Evolutionary conservation across 2,113 vertebrate genomes (phyloP).

Genomic region (Todiramphus saurophagus): DNA sequence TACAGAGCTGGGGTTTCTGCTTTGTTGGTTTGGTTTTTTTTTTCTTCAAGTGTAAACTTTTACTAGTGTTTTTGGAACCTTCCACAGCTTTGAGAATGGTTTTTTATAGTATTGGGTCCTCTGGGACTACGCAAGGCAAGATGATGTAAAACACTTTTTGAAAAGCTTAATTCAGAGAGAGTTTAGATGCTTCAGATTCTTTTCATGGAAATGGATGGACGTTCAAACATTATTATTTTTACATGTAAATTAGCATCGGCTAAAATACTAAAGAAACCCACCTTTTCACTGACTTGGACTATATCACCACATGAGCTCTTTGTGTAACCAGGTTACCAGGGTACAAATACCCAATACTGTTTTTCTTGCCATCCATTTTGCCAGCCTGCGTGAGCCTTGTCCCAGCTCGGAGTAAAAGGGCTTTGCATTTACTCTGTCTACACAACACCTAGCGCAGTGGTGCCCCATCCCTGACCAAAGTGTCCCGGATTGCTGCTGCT

Average conservation of each 20-base stretch:
- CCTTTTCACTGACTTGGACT: neutral
- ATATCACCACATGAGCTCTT: neutral
- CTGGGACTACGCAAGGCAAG: neutral
- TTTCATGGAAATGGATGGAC: neutral
- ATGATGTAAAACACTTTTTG: neutral
- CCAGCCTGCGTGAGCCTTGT: neutral
- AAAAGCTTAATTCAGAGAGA: neutral
- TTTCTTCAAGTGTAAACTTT: neutral
- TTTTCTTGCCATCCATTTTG: neutral
- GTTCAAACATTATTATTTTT: neutral
- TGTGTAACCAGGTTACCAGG: fast-evolving
- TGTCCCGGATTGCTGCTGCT: neutral
- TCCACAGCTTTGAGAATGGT: neutral
- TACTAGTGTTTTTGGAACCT: neutral
- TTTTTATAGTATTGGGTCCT: neutral
- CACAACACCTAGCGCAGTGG: neutral
- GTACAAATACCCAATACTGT: neutral
- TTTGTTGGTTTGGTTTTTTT: neutral
- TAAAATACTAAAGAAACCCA: neutral
- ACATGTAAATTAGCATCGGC: neutral
- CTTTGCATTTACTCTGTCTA: neutral
- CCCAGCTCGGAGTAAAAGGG: neutral
- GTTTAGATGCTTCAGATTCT: neutral
- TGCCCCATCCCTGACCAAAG: neutral
- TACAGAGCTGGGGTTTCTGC: neutral